Percentiles rank a stretch among this genome's conserved stretches.
Evolutionary conservation across 2,113 vertebrate species (phyloP).

Genomic region (Myrmecobius fasciatus): DNA sequence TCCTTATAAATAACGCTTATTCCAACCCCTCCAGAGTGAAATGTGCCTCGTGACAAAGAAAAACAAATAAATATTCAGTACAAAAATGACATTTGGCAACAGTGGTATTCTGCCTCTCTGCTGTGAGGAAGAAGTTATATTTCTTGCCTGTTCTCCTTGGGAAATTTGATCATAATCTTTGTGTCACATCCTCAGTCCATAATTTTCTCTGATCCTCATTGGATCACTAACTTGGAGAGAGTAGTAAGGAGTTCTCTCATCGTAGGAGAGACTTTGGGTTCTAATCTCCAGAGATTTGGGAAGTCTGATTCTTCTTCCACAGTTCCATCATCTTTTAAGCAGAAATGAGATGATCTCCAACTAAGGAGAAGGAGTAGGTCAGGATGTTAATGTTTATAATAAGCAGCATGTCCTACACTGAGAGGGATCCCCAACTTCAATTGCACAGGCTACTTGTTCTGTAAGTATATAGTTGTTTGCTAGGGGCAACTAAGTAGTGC

Average conservation of each 20-base stretch:
- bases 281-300: not conserved
- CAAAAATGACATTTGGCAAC: not conserved
- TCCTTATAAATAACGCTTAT: not conserved
- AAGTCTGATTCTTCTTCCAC: not conserved
- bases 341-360: not conserved
- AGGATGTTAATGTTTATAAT: not conserved
- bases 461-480: not conserved
- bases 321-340: not conserved
- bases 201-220: not conserved
- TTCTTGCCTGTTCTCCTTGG: not conserved
- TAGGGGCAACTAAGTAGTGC: not conserved
- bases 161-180: not conserved
- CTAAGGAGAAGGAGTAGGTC: not conserved
- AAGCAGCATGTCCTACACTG: not conserved
- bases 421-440: not conserved
- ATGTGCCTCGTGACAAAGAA: not conserved
- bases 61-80: not conserved
- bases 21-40: not conserved
- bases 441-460: not conserved
- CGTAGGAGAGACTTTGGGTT: not conserved
- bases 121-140: not conserved
- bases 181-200: not conserved
- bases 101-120: not conserved
- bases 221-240: not conserved
- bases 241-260: not conserved